Conservation (phyloP, 2,113 vertebrate genomes). For the Amblyopsis rosae region DNA sequence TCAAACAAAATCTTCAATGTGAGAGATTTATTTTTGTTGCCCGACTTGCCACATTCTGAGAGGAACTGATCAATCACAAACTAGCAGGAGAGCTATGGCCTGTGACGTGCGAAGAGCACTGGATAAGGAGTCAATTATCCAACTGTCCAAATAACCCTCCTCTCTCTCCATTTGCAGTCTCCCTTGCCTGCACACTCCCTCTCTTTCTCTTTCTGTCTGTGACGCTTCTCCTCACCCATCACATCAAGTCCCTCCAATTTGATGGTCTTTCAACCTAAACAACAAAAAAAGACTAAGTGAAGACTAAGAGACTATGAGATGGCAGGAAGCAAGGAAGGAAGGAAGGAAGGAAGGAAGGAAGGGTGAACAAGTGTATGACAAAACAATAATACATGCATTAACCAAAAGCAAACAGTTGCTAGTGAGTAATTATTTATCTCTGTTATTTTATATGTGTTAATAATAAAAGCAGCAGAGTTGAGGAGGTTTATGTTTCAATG, state of each 20-base stretch:
- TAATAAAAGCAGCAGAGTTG: not conserved
- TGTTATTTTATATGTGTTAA: not conserved
- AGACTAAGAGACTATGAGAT: too few relatives aligned
- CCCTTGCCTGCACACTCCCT: constrained; percentile 7
- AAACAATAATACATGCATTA: too few relatives aligned
- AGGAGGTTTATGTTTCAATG: too few relatives aligned
- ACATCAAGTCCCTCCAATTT: constrained; percentile 40
- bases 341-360: constrained; percentile 1
- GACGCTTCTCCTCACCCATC: constrained; percentile 2
- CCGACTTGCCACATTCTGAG: constrained; percentile 43
- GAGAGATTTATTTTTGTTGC: constrained; percentile 53
- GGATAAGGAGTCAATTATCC: constrained; percentile 67
- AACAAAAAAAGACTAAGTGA: not conserved
- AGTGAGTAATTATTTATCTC: not conserved
- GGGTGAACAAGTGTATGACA: not conserved
- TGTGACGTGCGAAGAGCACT: constrained; percentile 50
- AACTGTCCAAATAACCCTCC: constrained; percentile 58
- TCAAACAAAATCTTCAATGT: constrained; percentile 45
- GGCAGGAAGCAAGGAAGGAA: not conserved
- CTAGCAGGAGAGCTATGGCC: constrained; percentile 16
- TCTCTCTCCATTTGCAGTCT: constrained; percentile 35
- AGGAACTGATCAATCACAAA: constrained; percentile 57
- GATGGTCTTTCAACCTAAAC: constrained; percentile 37
- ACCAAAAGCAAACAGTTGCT: too few relatives aligned
- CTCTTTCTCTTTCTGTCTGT: not conserved